Evolutionary conservation across 2,797 vertebrate genomes (phyloP), one percentile per base, ranked within the genome.

Genomic region (Melanotaenia boesemani): DNA sequence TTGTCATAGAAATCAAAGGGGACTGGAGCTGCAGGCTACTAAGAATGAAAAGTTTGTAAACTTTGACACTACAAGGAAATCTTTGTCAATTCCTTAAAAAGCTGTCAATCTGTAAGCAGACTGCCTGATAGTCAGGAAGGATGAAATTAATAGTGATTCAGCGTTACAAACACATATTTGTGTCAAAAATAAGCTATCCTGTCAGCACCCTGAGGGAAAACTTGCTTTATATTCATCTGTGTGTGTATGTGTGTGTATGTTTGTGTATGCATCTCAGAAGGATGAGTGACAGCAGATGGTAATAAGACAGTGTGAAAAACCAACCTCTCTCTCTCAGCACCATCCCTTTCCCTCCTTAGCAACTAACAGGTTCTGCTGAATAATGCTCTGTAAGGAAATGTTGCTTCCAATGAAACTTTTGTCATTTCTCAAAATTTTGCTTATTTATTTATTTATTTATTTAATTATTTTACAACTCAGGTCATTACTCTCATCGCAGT

Each of bases 311-410:
- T 82, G 30, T 54, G 59, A 71, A 75, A 77, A 76, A 61, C 36
- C 65, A 55, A 63, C 75, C 74, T 66, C 80, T 81, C 41, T 2
- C 70, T 81, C 72, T 57, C 59, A n/a, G 80, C 70, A 58, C 52
- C 6, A 6, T 60, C 54, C 68, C 72, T 64, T 39, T 68, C 26
- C 61, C 55, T 71, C 65, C 30, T 36, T 73, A 63, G 11, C 77
- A 68, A 86, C 56, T 81, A 87, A 79, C 78, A 69, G 20, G 55
- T 77, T 77, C 59, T 79, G 64, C 65, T 80, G 57, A 84, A 88
- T 85, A 73, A 86, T 76, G 77, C 57, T 68, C 70, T 18, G 88
- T 87, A 77, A 86, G 79, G 70, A 76, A 76, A 80, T 76, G 67
- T 72, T 70, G 16, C 65, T 78, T 68, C 67, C 77, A 81, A 88